A percentile compares a stretch with the other conserved stretches of the same genome.
phyloP scores from a whole-genome alignment of 2,888 invertebrate species.

The Xylophagus ater region DNA sequence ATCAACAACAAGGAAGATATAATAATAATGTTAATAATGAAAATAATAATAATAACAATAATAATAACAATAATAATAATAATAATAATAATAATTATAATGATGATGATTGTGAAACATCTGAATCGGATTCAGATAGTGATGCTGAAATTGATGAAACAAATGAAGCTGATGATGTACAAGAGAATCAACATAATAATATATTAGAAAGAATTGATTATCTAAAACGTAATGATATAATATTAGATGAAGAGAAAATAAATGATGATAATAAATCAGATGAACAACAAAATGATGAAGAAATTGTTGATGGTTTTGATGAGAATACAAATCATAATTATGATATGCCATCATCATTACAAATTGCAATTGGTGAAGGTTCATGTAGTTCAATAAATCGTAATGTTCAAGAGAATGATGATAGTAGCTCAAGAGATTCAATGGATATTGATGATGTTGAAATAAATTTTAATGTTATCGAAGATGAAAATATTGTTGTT shows the following conservation, averaged over 20 bases:
- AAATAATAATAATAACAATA: slow-evolving; percentile 13
- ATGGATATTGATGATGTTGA: slow-evolving; percentile 18
- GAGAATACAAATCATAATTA: slow-evolving; percentile 13
- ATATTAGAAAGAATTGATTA: slow-evolving; percentile 17
- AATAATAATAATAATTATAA: slow-evolving; percentile 12
- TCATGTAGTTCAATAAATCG: slow-evolving; percentile 2
- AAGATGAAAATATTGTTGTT: slow-evolving; percentile 6
- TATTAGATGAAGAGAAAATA: slow-evolving; percentile 9
- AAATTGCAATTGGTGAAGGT: slow-evolving; percentile 11
- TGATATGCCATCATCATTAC: slow-evolving; percentile 8
- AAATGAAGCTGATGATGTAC: background rate
- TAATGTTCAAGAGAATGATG: slow-evolving; percentile 18
- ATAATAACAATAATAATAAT: slow-evolving; percentile 13
- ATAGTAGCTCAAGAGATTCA: slow-evolving; percentile 19
- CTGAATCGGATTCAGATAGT: slow-evolving; percentile 10
- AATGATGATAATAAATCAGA: slow-evolving; percentile 7
- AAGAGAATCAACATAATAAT: slow-evolving; percentile 10
- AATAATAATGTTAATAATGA: slow-evolving; percentile 13
- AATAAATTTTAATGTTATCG: slow-evolving; percentile 11
- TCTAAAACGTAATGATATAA: slow-evolving; percentile 7
- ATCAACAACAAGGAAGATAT: slow-evolving; percentile 11
- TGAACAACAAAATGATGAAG: slow-evolving; percentile 5
- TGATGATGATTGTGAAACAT: slow-evolving; percentile 14
- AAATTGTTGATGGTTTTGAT: slow-evolving; percentile 7
- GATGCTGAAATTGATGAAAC: slow-evolving; percentile 12